Conservation (phyloP, 2,113 vertebrate species). For the Tyrannus savana region DNA sequence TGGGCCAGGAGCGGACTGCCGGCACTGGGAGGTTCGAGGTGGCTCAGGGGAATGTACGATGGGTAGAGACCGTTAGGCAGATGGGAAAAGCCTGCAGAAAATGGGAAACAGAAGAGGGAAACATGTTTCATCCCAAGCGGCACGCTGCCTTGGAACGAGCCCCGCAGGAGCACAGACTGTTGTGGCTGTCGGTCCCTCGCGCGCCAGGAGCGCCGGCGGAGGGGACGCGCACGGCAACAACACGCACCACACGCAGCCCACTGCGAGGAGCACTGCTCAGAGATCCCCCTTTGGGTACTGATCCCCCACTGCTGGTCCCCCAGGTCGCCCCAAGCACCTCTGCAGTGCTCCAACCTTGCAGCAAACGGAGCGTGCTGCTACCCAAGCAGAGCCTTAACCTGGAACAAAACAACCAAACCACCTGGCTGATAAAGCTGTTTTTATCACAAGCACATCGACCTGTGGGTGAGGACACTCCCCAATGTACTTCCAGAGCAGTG, state of each 20-base stretch:
- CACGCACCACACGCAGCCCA: background rate
- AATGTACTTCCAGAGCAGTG: rapidly evolving
- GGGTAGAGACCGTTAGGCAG: constrained; percentile 89
- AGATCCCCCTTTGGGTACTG: background rate
- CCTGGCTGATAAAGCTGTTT: background rate
- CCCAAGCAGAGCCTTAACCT: background rate
- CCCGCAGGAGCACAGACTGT: constrained; percentile 14
- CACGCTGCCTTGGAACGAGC: constrained; percentile 1
- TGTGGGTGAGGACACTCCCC: background rate
- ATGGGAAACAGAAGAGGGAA: constrained; percentile 36
- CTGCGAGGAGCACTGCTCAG: rapidly evolving
- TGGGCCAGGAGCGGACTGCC: constrained; percentile 82
- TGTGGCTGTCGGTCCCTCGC: background rate
- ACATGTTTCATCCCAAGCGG: background rate
- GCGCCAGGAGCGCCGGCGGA: background rate
- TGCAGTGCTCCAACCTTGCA: rapidly evolving
- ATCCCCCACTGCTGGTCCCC: rapidly evolving
- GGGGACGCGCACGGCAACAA: rapidly evolving
- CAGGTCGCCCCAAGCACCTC: rapidly evolving
- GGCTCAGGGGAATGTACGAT: constrained; percentile 91
- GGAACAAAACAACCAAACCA: background rate
- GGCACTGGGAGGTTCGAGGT: constrained; percentile 83
- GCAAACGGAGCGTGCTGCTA: background rate
- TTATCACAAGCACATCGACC: background rate
- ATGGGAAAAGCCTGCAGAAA: constrained; percentile 85